Percentiles rank a stretch among this genome's conserved stretches.
Evolutionary conservation across 2,888 invertebrate species (phyloP).

Genomic region (Quadroppia sp.): DNA sequence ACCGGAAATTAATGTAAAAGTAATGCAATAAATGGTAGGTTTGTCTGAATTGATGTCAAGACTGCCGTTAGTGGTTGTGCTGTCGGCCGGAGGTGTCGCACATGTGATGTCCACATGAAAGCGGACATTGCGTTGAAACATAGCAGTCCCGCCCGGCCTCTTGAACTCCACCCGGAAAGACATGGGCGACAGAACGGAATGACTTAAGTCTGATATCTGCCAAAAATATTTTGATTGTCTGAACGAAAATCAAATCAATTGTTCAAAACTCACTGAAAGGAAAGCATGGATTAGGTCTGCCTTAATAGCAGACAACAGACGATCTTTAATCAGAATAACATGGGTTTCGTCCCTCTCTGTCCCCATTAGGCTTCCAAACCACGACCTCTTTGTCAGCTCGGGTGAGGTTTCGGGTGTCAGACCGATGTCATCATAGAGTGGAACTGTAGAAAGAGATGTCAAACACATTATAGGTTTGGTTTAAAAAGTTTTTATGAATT

Average conservation of each 20-base stretch:
- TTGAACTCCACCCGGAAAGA: slow-evolving; percentile 98
- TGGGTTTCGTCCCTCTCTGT: slow-evolving; percentile 93
- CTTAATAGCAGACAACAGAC: slow-evolving; percentile 92
- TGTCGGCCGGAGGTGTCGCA: slow-evolving; percentile 48
- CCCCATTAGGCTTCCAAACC: slow-evolving; percentile 96
- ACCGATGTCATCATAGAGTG: slow-evolving; percentile 77
- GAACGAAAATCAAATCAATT: neutral
- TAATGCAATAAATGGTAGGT: slow-evolving; percentile 72
- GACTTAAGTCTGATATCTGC: slow-evolving; percentile 90
- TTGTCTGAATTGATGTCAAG: slow-evolving; percentile 40
- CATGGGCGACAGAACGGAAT: slow-evolving; percentile 96
- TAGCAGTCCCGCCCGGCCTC: slow-evolving; percentile 79
- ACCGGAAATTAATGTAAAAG: slow-evolving; percentile 91
- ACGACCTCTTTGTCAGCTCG: slow-evolving; percentile 93
- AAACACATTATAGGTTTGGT: too few relatives aligned
- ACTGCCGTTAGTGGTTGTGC: slow-evolving; percentile 29
- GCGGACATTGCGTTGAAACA: slow-evolving; percentile 93
- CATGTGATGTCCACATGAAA: slow-evolving; percentile 66
- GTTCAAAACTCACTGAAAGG: slow-evolving; percentile 61
- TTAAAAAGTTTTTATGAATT: too few relatives aligned
- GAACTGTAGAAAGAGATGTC: slow-evolving; percentile 54
- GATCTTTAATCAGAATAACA: slow-evolving; percentile 92
- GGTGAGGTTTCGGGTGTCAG: slow-evolving; percentile 93
- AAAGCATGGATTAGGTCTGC: slow-evolving; percentile 98
- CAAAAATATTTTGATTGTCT: neutral